These are phyloP conservation scores for Xiphophorus hellerii DNA, from an alignment of 2,113 vertebrate species.

Conservation along the genomic window DNA sequence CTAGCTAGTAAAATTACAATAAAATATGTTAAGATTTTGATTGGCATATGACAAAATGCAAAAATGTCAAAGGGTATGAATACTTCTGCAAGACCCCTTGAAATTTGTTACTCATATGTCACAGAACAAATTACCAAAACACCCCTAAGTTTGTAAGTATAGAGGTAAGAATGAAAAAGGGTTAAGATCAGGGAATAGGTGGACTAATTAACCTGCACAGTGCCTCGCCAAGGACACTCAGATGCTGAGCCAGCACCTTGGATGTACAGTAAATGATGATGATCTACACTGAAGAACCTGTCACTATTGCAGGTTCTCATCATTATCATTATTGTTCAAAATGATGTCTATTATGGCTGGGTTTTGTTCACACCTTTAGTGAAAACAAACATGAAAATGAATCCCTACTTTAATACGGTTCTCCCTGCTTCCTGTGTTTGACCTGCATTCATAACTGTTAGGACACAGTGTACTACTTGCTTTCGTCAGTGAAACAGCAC, in stretches of 20 bases:
- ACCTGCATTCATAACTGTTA: conserved; percentile 5
- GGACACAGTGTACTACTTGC: conserved; percentile 15
- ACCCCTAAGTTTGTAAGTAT: background rate
- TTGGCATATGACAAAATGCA: background rate
- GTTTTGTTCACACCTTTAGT: background rate
- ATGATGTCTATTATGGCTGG: background rate
- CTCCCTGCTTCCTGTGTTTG: background rate
- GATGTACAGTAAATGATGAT: conserved; percentile 21
- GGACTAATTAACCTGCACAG: conserved; percentile 64
- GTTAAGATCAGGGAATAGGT: conserved; percentile 61
- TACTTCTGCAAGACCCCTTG: conserved; percentile 2
- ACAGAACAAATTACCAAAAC: conserved; percentile 14
- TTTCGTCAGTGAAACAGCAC: conserved; percentile 14
- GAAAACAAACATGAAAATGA: background rate
- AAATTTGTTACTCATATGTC: conserved; percentile 10
- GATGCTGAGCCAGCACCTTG: conserved; percentile 69
- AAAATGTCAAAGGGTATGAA: too few species aligned
- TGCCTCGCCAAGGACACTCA: conserved; percentile 45
- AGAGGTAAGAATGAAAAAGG: conserved; percentile 29
- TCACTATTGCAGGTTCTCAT: background rate
- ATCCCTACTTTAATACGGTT: background rate
- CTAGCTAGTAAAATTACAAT: background rate
- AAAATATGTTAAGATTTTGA: background rate
- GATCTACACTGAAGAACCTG: too few species aligned
- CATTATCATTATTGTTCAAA: conserved; percentile 4